phyloP scores from a whole-genome alignment of 1,140 invertebrate genomes.

The Ericerus pela region DNA sequence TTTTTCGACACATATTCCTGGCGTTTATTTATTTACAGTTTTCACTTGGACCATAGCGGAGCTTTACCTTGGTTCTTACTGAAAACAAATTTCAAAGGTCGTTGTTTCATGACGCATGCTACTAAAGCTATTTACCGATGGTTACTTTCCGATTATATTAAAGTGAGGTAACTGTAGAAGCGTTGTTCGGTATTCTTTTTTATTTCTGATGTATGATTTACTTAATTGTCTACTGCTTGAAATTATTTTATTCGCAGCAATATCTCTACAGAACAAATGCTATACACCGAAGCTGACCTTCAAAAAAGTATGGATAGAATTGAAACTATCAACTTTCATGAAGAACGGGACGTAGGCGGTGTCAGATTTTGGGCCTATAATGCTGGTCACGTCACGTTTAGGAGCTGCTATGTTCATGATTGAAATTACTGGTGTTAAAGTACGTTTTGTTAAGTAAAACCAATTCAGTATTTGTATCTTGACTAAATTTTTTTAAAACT shows the following conservation, averaged over 20 bases:
- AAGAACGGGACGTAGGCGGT: conserved; percentile 94
- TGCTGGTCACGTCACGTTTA: conserved; percentile 84
- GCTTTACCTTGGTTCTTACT: conserved; percentile 95
- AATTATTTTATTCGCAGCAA: conserved; percentile 44
- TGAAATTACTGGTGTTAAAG: conserved; percentile 94
- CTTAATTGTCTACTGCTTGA: neutral
- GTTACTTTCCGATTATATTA: conserved; percentile 97
- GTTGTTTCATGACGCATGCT: conserved; percentile 99
- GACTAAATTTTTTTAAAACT: neutral
- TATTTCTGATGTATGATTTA: too few relatives aligned
- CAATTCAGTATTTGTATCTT: conserved; percentile 24
- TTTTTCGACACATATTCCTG: neutral
- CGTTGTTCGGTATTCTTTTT: neutral
- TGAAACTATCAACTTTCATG: conserved; percentile 95
- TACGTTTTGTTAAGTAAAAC: conserved; percentile 25
- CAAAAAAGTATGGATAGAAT: conserved; percentile 98
- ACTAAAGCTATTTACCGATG: conserved; percentile 99
- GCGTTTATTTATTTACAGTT: conserved; percentile 39
- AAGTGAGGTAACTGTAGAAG: conserved; percentile 60
- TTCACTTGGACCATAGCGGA: conserved; percentile 97
- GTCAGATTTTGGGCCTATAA: conserved; percentile 98
- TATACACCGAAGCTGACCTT: conserved; percentile 93
- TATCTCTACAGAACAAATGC: conserved; percentile 92
- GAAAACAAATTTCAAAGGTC: conserved; percentile 94
- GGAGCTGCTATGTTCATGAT: conserved; percentile 99